Conservation (phyloP, 1,140 invertebrate genomes). For the Arion vulgaris region DNA sequence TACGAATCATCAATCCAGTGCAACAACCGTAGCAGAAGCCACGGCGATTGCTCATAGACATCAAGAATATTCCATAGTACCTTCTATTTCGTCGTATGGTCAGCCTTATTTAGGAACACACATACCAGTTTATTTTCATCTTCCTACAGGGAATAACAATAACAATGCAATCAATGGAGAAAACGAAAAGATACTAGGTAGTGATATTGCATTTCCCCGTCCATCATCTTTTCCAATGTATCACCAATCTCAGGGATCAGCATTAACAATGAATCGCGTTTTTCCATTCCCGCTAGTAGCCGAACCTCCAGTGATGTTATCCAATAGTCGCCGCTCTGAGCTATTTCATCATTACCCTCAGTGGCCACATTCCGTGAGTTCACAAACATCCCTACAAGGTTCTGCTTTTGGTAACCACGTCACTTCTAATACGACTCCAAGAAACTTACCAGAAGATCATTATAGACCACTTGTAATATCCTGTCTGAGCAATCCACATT, state of each 20-base stretch:
- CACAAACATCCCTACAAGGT: constrained; percentile 1
- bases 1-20: constrained; percentile 1
- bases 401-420: background rate
- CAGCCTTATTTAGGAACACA: background rate
- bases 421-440: background rate
- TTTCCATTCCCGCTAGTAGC: constrained; percentile 62
- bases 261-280: constrained; percentile 47
- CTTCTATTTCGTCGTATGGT: background rate
- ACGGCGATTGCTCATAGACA: constrained; percentile 8
- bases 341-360: constrained; percentile 43
- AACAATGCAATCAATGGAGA: constrained; percentile 21
- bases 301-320: constrained; percentile 59
- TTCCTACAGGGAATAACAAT: background rate
- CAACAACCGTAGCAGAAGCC: constrained; percentile 4
- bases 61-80: constrained; percentile 24
- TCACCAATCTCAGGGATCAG: background rate
- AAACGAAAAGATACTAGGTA: background rate
- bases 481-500: constrained; percentile 61
- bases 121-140: background rate
- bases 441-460: constrained; percentile 41
- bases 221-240: background rate
- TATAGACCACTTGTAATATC: constrained; percentile 60
- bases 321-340: constrained; percentile 57
- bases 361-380: constrained; percentile 14
- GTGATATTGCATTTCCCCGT: background rate